Percentiles rank a stretch among this genome's conserved stretches.
These are phyloP conservation scores for Pseudococcus viburni DNA, from an alignment of 2,888 invertebrate species.

Conservation along the genomic window DNA sequence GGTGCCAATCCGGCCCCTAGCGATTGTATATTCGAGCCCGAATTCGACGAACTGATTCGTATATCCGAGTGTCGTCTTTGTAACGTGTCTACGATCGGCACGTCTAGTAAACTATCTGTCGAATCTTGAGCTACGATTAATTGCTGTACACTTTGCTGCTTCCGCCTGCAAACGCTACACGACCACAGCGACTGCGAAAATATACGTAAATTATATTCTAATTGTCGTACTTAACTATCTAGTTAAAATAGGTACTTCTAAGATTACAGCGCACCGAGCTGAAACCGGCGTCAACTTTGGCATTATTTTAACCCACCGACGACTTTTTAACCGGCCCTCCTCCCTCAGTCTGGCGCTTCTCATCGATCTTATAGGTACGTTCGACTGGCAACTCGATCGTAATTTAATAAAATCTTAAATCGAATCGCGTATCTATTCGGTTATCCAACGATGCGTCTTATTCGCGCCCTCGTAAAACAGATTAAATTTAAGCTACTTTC, in stretches of 20 bases:
- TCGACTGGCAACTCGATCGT: conserved; percentile 19
- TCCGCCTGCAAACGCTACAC: conserved; percentile 87
- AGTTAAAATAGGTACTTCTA: neutral
- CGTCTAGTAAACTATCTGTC: conserved; percentile 86
- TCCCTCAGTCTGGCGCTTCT: neutral
- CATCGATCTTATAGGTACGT: neutral
- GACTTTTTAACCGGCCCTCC: neutral
- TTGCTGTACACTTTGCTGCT: conserved; percentile 81
- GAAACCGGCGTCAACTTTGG: neutral
- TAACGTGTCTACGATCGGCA: conserved; percentile 84
- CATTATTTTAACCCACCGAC: neutral
- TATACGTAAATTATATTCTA: conserved; percentile 47
- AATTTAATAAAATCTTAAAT: conserved; percentile 51
- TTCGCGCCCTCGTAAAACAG: conserved; percentile 3
- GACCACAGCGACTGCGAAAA: conserved; percentile 82
- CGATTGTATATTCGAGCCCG: conserved; percentile 73
- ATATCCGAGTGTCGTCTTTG: conserved; percentile 87
- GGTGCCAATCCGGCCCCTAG: conserved; percentile 80
- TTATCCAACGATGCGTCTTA: neutral
- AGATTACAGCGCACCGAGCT: neutral
- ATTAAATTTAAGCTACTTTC: conserved; percentile 54
- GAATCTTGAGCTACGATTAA: conserved; percentile 83
- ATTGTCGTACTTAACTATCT: neutral
- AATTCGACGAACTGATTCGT: conserved; percentile 74
- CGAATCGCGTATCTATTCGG: conserved; percentile 40